These are phyloP conservation scores for Cirrhinus mrigala DNA, from an alignment of 2,797 vertebrate genomes.

Conservation along the genomic window DNA sequence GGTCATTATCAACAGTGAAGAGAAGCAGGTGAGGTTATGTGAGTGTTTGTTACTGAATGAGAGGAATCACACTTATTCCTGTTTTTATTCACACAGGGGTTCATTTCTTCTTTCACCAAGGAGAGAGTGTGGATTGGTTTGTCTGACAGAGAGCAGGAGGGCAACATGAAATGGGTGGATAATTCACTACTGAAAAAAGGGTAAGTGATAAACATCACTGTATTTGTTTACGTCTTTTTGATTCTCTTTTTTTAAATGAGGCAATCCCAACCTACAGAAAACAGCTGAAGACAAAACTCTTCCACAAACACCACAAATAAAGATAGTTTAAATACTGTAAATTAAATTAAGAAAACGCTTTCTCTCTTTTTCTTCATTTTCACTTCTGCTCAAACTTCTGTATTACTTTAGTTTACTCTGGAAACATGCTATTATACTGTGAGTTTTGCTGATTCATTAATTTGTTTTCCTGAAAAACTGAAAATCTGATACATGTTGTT, in stretches of 20 bases:
- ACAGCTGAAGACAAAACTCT: background rate
- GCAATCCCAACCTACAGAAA: background rate
- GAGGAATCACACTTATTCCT: background rate
- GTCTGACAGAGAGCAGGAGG: background rate
- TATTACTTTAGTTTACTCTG: too few relatives aligned
- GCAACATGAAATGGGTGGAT: too few relatives aligned
- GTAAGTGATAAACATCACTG: background rate
- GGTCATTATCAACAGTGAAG: background rate
- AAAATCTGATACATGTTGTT: background rate
- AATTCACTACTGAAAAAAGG: background rate
- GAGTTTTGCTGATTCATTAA: too few relatives aligned
- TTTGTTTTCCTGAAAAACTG: background rate
- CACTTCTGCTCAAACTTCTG: too few relatives aligned
- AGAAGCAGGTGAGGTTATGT: background rate
- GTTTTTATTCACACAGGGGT: background rate
- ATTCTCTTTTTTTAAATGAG: background rate
- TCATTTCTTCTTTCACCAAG: background rate
- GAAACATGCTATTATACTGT: too few relatives aligned
- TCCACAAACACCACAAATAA: too few relatives aligned
- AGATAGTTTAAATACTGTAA: too few relatives aligned
- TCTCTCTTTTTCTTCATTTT: too few relatives aligned
- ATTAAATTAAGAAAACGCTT: too few relatives aligned
- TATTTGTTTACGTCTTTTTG: background rate
- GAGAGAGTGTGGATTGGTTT: slow-evolving; percentile 18
- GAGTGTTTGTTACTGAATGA: background rate